Evolutionary conservation across 2,888 invertebrate genomes (phyloP), one percentile per base, ranked within the genome.

Genomic region (Habroteleia sp.): DNA sequence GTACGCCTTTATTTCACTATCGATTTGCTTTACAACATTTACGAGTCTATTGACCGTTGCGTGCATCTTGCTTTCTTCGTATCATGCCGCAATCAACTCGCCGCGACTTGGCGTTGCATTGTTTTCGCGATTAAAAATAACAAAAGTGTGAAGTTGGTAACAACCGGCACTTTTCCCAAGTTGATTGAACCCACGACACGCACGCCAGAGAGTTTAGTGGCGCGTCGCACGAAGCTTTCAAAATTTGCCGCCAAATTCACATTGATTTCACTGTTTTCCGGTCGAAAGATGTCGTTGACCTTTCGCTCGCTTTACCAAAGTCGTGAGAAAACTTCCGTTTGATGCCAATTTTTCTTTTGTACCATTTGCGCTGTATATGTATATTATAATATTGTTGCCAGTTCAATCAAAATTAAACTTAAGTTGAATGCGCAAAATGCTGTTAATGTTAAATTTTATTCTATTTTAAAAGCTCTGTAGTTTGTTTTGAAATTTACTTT

Each of bases 41-140:
- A 56, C 44, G 63, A 63, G 54, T 63, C 62, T 63, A 63, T 63
- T 63, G 71, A 63, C 63, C 71, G 63, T 62, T 63, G 71, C 68
- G 68, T 68, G 68, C 50, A 58, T 58, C 68, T 68, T 50, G 58
- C 63, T 72, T 72, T 54, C 46, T 72, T 72, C 31, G 66, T 68
- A 68, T 68, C 58, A 33, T 50, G 50, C 27, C 10, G 50, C 42
- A 58, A 58, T 56, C 56, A 33, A 29, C 66, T 46, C 44, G 54
- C 33, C 11, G 46, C 29, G 25, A 56, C 37, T 68, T 41, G 37
- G 69, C 41, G 44, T 27, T 44, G 50, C 52, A 52, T 60, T 69
- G 58, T 60, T 69, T 50, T 60, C 44, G 50, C 52, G 52, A 69
- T 69, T 60, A 50, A 52, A 60, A 60, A 42, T 52, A 69, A 60